A percentile compares a stretch with the other conserved stretches of the same genome.
Conservation (phyloP, 2,797 vertebrate species). For the Helicolenus hilgendorfi region DNA sequence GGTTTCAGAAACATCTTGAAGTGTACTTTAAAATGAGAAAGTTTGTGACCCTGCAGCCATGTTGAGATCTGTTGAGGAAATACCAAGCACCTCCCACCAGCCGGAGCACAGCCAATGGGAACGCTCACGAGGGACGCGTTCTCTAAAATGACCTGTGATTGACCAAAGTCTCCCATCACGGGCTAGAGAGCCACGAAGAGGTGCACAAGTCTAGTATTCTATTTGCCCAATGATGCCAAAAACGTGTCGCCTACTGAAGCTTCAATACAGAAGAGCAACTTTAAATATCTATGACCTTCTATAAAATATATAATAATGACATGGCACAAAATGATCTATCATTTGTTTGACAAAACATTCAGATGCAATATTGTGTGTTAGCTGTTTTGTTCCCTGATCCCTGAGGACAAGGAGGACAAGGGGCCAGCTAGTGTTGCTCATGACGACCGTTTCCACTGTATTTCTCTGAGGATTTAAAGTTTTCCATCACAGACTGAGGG, state of each 20-base stretch:
- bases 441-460: conserved; percentile 67
- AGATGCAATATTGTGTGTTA: background rate
- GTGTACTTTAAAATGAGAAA: too few relatives aligned
- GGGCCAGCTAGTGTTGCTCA: conserved; percentile 57
- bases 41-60: too few relatives aligned
- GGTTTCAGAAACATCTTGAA: too few relatives aligned
- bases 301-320: background rate
- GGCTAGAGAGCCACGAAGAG: too few relatives aligned
- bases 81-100: too few relatives aligned
- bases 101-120: too few relatives aligned
- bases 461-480: conserved; percentile 72
- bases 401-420: conserved; percentile 49
- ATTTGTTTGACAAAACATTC: background rate
- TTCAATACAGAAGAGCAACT: background rate
- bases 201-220: too few relatives aligned
- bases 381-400: conserved; percentile 49
- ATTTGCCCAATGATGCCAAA: background rate
- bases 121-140: too few relatives aligned
- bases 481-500: conserved; percentile 80
- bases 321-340: background rate
- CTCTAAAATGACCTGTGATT: too few relatives aligned
- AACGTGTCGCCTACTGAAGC: background rate
- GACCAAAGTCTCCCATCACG: too few relatives aligned
- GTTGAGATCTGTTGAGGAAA: too few relatives aligned
- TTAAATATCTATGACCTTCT: background rate